These are phyloP conservation scores for Turdus rufiventris DNA, from an alignment of 2,113 vertebrate genomes.

Conservation along the genomic window DNA sequence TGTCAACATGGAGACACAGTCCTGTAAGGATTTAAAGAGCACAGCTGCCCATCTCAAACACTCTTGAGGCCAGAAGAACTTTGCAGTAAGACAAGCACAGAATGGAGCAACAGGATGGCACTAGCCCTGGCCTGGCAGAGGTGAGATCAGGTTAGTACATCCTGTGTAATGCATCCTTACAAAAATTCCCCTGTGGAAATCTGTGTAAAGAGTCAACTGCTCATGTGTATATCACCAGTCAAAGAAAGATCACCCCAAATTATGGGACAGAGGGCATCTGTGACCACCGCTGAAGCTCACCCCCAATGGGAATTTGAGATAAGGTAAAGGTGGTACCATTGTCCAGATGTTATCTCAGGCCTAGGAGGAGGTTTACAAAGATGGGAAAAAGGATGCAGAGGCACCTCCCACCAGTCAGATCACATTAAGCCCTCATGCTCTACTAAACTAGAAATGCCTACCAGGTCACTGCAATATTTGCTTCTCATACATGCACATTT, in stretches of 20 bases:
- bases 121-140: neutral
- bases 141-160: no score
- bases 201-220: neutral
- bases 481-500: neutral
- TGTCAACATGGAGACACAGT: neutral
- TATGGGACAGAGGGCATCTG: neutral
- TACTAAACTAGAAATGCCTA: neutral
- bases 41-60: neutral
- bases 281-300: neutral
- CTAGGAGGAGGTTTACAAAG: neutral
- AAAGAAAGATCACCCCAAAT: neutral
- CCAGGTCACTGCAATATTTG: neutral
- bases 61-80: neutral
- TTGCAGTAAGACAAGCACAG: neutral
- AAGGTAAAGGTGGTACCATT: neutral
- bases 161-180: neutral
- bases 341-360: neutral
- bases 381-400: neutral
- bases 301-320: neutral
- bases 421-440: neutral
- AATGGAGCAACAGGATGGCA: neutral
- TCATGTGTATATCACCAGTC: accelerated
- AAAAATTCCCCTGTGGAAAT: accelerated
- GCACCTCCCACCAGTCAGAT: neutral
- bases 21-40: neutral